A percentile compares a stretch with the other conserved stretches of the same genome.
Evolutionary conservation across 2,888 invertebrate genomes (phyloP).

Genomic region (Toxonevra muliebris): DNA sequence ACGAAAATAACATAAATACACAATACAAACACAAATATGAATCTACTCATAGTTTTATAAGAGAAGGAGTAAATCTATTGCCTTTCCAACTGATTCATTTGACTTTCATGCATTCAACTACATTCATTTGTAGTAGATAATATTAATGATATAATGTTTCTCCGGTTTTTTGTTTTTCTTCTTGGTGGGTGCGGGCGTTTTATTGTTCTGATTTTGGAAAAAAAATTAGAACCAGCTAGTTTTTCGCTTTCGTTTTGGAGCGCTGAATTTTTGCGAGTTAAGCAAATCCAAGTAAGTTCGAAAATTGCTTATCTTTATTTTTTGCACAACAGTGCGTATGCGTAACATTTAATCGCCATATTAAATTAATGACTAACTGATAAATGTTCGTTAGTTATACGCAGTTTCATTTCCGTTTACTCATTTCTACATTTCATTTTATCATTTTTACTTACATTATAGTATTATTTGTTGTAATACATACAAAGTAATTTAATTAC

Average conservation of each 20-base stretch:
- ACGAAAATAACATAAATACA: not conserved
- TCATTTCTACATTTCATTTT: not conserved
- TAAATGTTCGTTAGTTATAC: slow-evolving; percentile 37
- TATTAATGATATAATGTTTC: no score
- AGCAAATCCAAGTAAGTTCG: no score
- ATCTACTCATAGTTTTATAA: slow-evolving; percentile 1
- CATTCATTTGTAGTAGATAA: not conserved
- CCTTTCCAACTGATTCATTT: not conserved
- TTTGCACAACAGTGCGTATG: slow-evolving; percentile 4
- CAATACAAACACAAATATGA: slow-evolving; percentile 1
- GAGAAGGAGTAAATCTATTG: slow-evolving; percentile 14
- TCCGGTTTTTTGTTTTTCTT: no score
- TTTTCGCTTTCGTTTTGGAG: not conserved
- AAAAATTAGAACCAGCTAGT: not conserved
- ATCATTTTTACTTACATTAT: not conserved
- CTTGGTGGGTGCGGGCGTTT: no score
- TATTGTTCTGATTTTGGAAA: not conserved
- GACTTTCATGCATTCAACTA: not conserved
- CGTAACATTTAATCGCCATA: slow-evolving; percentile 18
- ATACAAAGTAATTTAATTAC: not conserved
- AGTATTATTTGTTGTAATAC: not conserved
- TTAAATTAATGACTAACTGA: slow-evolving; percentile 52
- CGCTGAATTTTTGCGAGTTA: no score
- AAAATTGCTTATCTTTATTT: slow-evolving; percentile 7
- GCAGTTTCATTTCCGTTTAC: not conserved